Base-by-base conservation (phyloP, 2,888 invertebrate species). In the Apeira syringaria region DNA sequence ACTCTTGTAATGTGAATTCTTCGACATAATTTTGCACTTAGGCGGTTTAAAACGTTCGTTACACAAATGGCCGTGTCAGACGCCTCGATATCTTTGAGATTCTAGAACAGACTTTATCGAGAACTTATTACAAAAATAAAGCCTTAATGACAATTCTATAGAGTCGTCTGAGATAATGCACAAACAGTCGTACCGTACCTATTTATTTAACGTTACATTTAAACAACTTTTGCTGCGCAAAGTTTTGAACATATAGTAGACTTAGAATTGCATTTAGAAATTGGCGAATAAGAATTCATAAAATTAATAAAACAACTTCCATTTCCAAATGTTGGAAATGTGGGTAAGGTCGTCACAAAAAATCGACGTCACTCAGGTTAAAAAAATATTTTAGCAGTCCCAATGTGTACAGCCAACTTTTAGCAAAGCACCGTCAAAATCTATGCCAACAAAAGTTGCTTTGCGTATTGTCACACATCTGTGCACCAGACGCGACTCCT, bases 11-110 rank as follows among this genome's bases (percentile, higher is more conserved):
- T 69, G 66, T 72, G 74, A 74, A 76, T 74, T 68, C 51, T 62
- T 62, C 64, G 61, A 65, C 71, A 68, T 74, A 73, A 71, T 70
- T 78, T 68, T 74, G 75, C 80, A 81, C 80, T 77, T 74, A 80
- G 69, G 65, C 66, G 66, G 61, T 66, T 74, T 66, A 66, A n/a
- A n/a, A 62, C 64, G 58, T 61, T 56, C 48, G 59, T 60, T 52
- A 63, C 49, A n/a, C n/a, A n/a, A n/a, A 43, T 52, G 53, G 50
- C 53, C 56, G 41, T 32, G 20, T 36, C 49, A 39, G 4, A 37
- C 46, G 31, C 47, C 35, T 47, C 30, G 47, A 46, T 42, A 64
- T 47, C 56, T 53, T 56, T 59, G 46, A 56, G 54, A 57, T 55
- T 64, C 61, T 50, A 57, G 45, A 52, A 47, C 49, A 49, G 47